These are phyloP conservation scores for Eristalis tenax DNA, from an alignment of 2,888 invertebrate species.

Conservation along the genomic window DNA sequence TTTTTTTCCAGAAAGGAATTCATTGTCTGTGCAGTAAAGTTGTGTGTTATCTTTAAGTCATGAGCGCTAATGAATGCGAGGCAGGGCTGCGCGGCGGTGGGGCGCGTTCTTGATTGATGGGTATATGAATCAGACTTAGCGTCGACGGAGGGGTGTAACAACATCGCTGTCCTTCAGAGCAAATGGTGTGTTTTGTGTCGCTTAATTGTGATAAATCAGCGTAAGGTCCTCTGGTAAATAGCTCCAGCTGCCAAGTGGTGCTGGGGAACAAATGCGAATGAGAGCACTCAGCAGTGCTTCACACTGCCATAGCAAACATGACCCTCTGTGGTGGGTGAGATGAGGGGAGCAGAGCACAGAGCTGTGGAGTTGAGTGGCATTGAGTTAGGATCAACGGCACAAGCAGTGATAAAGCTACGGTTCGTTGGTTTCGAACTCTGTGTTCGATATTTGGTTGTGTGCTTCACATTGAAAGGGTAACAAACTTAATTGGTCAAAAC, in stretches of 20 bases:
- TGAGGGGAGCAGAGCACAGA: background rate
- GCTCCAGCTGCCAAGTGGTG: background rate
- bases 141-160: background rate
- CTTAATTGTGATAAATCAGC: background rate
- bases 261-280: background rate
- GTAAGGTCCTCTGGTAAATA: background rate
- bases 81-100: too few species aligned
- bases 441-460: too few species aligned
- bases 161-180: background rate
- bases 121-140: slow-evolving; percentile 7
- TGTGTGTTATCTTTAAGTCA: slow-evolving; percentile 18
- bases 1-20: background rate
- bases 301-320: background rate
- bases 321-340: background rate
- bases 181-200: background rate
- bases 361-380: too few species aligned
- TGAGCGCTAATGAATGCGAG: slow-evolving; percentile 35
- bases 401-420: too few species aligned
- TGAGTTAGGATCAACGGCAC: too few species aligned
- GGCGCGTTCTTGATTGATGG: slow-evolving; percentile 36
- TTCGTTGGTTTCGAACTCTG: too few species aligned
- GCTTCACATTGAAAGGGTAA: too few species aligned
- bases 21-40: background rate
- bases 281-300: background rate
- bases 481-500: too few species aligned